phyloP scores from a whole-genome alignment of 1,140 invertebrate genomes.

The Drosophila jambulina region DNA sequence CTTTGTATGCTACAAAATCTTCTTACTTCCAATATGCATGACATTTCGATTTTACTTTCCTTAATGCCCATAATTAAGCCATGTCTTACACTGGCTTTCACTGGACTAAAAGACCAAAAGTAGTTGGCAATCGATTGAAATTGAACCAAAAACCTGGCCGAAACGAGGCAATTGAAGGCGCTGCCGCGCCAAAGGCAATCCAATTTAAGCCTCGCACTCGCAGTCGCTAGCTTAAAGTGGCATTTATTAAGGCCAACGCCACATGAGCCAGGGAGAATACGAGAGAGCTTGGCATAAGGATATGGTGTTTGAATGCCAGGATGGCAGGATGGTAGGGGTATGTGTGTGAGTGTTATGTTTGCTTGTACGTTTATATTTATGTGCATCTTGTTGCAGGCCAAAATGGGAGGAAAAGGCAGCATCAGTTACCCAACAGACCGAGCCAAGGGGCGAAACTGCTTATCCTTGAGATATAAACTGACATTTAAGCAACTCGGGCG shows the following conservation, averaged over 20 bases:
- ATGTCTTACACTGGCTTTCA: not conserved
- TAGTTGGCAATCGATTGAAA: conserved; percentile 21
- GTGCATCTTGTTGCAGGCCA: conserved; percentile 32
- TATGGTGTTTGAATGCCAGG: conserved; percentile 27
- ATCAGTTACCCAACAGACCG: conserved; percentile 38
- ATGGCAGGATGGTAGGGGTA: not conserved
- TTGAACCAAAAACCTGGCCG: not conserved
- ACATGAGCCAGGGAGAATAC: conserved; percentile 19
- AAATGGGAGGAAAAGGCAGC: conserved; percentile 55
- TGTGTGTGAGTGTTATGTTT: conserved; percentile 12
- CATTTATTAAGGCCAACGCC: conserved; percentile 52
- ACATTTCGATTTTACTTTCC: not conserved
- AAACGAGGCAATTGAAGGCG: conserved; percentile 16
- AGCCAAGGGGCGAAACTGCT: conserved; percentile 76
- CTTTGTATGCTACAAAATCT: not conserved
- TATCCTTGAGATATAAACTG: conserved; percentile 83
- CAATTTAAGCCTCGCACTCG: conserved; percentile 39
- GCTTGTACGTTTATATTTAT: conserved; percentile 30
- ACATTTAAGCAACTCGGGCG: conserved; percentile 82
- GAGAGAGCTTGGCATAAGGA: conserved; percentile 8
- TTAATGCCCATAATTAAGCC: not conserved
- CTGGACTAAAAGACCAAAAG: not conserved
- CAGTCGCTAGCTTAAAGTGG: conserved; percentile 31
- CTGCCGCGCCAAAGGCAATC: conserved; percentile 20
- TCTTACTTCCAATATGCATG: not conserved